phyloP scores from a whole-genome alignment of 2,113 vertebrate species.

The Ammodytes dubius region DNA sequence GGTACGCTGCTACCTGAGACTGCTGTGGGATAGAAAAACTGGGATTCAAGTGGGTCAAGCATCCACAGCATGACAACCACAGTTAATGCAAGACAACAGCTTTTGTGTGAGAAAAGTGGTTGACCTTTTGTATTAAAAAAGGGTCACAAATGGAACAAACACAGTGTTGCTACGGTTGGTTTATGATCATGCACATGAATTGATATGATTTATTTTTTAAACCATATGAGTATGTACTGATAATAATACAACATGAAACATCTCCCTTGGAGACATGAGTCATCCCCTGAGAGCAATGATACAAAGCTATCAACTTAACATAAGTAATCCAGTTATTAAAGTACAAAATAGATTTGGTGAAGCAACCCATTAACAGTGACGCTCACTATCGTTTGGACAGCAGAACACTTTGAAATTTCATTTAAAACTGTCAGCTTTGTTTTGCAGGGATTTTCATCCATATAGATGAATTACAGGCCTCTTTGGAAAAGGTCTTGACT shows the following conservation, averaged over 20 bases:
- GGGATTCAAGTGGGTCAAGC: not conserved
- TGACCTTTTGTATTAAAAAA: not conserved
- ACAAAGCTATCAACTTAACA: slow-evolving; percentile 28
- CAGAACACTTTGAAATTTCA: slow-evolving; percentile 39
- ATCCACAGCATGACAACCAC: slow-evolving; percentile 4
- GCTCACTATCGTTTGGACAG: slow-evolving; percentile 20
- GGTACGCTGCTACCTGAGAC: slow-evolving; percentile 81
- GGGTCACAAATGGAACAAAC: not conserved
- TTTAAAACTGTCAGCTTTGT: slow-evolving; percentile 46
- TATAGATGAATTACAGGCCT: slow-evolving; percentile 52
- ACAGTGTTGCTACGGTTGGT: not conserved
- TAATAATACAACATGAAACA: slow-evolving; percentile 7
- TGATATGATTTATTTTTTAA: not conserved
- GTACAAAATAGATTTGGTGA: slow-evolving; percentile 29
- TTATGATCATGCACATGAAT: not conserved
- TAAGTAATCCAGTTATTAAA: slow-evolving; percentile 18
- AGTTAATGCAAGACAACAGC: not conserved
- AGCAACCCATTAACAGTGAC: slow-evolving; percentile 28
- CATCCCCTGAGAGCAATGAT: not conserved
- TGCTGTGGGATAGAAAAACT: slow-evolving; percentile 74
- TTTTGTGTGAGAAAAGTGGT: not conserved
- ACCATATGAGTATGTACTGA: not conserved
- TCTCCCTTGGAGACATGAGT: not conserved
- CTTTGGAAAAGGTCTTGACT: slow-evolving; percentile 52
- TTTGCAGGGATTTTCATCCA: slow-evolving; percentile 57